These are phyloP conservation scores for Orussus abietinus DNA, from an alignment of 1,140 invertebrate species.

Conservation along the genomic window DNA sequence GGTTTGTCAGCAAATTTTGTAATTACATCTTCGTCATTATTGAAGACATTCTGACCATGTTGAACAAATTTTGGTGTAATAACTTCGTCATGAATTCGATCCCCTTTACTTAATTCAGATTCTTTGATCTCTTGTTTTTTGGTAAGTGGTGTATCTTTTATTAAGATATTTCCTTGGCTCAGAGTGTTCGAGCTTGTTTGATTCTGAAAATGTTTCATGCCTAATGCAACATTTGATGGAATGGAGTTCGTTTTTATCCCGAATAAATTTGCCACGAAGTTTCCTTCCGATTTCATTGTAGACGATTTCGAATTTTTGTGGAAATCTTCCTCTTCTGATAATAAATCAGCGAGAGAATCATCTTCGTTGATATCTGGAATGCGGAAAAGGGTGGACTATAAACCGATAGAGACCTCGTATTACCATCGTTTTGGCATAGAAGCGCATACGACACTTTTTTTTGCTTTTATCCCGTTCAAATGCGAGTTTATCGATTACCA, in stretches of 20 bases:
- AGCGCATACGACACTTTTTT: too few relatives aligned
- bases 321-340: slow-evolving; percentile 28
- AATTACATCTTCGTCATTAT: slow-evolving; percentile 13
- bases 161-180: slow-evolving; percentile 9
- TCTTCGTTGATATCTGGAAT: slow-evolving; percentile 27
- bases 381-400: slow-evolving; percentile 36
- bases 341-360: slow-evolving; percentile 27
- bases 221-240: not conserved
- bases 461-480: too few relatives aligned
- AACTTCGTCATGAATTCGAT: not conserved
- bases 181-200: not conserved
- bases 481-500: too few relatives aligned
- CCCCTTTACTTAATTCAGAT: not conserved
- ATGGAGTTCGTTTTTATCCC: slow-evolving; percentile 23
- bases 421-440: too few relatives aligned
- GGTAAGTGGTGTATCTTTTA: slow-evolving; percentile 1
- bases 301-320: slow-evolving; percentile 16
- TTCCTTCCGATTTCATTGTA: slow-evolving; percentile 18
- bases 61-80: not conserved
- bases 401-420: slow-evolving; percentile 49
- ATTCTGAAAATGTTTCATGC: slow-evolving; percentile 9
- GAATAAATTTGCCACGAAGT: slow-evolving; percentile 29
- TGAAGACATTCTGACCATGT: not conserved
- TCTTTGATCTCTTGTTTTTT: slow-evolving; percentile 7
- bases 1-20: slow-evolving; percentile 14